A percentile compares a stretch with the other conserved stretches of the same genome.
Conservation (phyloP, 2,113 vertebrate genomes). For the Chinchilla lanigera region DNA sequence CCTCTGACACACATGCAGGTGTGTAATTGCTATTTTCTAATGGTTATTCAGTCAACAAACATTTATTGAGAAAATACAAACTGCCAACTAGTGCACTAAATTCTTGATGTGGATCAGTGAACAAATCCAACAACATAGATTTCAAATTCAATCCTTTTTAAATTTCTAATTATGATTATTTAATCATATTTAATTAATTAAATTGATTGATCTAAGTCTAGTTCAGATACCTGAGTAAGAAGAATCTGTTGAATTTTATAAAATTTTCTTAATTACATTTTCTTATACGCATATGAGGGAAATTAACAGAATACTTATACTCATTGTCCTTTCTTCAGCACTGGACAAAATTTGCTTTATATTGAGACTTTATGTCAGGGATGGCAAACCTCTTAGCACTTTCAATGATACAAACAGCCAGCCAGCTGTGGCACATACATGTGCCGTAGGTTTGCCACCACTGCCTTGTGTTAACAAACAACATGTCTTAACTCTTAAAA, state of each 20-base stretch:
- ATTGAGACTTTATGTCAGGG: neutral
- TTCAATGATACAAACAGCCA: neutral
- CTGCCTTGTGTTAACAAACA: neutral
- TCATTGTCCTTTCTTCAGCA: neutral
- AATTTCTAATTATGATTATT: conserved; percentile 2
- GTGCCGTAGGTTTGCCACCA: neutral
- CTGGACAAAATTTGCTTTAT: neutral
- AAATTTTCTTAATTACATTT: neutral
- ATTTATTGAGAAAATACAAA: neutral
- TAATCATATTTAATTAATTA: neutral
- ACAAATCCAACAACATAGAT: neutral
- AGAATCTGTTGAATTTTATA: neutral
- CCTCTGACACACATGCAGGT: neutral
- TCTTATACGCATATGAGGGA: neutral
- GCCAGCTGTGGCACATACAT: no score
- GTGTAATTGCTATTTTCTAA: neutral
- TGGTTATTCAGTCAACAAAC: neutral
- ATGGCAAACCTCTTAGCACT: neutral
- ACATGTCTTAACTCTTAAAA: neutral
- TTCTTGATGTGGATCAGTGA: neutral
- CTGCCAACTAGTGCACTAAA: neutral
- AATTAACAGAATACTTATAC: neutral
- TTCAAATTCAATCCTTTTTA: neutral
- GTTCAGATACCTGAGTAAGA: neutral
- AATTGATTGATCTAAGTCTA: neutral